These are phyloP conservation scores for Meda fulgida DNA, from an alignment of 2,797 vertebrate genomes.

Conservation along the genomic window DNA sequence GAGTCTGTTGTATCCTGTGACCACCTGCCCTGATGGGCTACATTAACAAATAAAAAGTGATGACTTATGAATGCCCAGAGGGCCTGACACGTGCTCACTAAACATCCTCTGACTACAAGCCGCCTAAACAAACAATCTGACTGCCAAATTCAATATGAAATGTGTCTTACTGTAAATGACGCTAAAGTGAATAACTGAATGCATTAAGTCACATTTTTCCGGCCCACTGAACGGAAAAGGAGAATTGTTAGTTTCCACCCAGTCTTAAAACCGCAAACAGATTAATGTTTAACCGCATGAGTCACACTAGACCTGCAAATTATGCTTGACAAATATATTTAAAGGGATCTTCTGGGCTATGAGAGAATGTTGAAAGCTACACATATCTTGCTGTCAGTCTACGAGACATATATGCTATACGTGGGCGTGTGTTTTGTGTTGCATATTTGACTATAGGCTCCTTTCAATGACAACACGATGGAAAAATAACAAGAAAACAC, in stretches of 20 bases:
- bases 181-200: no score
- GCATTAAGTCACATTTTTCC: constrained; percentile 23
- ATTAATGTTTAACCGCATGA: constrained; percentile 32
- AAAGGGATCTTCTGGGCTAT: constrained; percentile 15
- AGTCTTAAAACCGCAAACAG: constrained; percentile 32
- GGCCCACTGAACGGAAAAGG: constrained; percentile 30
- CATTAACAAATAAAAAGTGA: constrained; percentile 58
- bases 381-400: constrained; percentile 37
- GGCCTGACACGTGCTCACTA: constrained; percentile 39
- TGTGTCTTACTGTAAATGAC: no score
- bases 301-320: constrained; percentile 35
- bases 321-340: constrained; percentile 47
- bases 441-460: background rate
- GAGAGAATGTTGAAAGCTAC: constrained; percentile 41
- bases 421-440: constrained; percentile 28
- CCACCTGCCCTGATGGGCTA: constrained; percentile 46
- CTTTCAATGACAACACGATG: background rate
- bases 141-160: constrained; percentile 19
- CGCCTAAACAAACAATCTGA: constrained; percentile 32
- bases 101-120: constrained; percentile 47
- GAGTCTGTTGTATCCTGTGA: constrained; percentile 38
- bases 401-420: constrained; percentile 30
- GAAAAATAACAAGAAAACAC: constrained; percentile 11
- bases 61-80: constrained; percentile 59
- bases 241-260: constrained; percentile 34